Conservation (phyloP, 1,140 invertebrate genomes). For the Cyrtorhinus lividipennis region DNA sequence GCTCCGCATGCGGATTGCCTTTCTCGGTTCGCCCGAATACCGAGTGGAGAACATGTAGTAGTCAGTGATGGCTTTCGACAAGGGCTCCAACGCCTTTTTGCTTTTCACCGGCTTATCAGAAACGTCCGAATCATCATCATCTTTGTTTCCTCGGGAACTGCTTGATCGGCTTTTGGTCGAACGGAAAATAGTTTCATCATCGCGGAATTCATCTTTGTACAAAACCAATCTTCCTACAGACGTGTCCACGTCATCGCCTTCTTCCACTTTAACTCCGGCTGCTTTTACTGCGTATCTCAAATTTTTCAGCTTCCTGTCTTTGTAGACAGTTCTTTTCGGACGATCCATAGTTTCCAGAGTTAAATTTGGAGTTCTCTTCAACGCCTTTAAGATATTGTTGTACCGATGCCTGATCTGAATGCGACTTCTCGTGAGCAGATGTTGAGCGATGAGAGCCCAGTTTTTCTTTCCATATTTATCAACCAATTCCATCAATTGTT, state of each 20-base stretch:
- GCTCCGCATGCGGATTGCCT: no score
- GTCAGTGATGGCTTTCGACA: no score
- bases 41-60: no score
- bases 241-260: neutral
- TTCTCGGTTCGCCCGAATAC: no score
- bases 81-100: neutral
- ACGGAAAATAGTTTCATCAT: neutral
- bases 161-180: no score
- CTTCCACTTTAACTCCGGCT: neutral
- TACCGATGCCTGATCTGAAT: slow-evolving; percentile 15
- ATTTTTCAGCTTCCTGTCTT: neutral
- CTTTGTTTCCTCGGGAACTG: no score
- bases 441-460: slow-evolving; percentile 11
- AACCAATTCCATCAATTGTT: slow-evolving; percentile 8
- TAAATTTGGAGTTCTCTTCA: neutral
- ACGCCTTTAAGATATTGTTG: neutral
- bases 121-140: no score
- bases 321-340: neutral
- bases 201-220: neutral
- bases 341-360: neutral
- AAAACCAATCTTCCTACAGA: neutral
- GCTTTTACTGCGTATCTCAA: neutral
- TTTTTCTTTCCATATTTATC: slow-evolving; percentile 4
- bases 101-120: neutral
- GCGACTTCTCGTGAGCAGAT: slow-evolving; percentile 5